A percentile compares a stretch with the other conserved stretches of the same genome.
Conservation (phyloP, 2,888 invertebrate genomes). For the Eupelmus urozonus region DNA sequence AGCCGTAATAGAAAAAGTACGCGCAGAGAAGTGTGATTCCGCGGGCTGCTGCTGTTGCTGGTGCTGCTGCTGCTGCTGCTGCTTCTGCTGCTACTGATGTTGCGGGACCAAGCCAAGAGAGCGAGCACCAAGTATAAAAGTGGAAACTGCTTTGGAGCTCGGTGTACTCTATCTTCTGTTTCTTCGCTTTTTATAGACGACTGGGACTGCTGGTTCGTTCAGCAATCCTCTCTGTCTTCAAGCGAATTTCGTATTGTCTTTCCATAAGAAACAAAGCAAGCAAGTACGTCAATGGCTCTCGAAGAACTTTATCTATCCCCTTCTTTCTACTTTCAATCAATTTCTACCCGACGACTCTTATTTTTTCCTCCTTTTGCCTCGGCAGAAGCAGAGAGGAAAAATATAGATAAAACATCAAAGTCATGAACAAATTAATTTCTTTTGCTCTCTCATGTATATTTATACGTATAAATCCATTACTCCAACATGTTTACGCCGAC, state of each 20-base stretch:
- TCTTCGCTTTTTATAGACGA: background rate
- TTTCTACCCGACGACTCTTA: too few relatives aligned
- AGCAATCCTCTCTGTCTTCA: background rate
- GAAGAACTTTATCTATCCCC: background rate
- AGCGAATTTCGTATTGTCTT: background rate
- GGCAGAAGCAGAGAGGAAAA: background rate
- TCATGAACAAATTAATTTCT: background rate
- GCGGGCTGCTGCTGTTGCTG: background rate
- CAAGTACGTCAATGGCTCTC: background rate
- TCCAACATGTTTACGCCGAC: too few relatives aligned
- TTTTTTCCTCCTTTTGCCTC: too few relatives aligned
- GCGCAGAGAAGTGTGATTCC: conserved; percentile 36
- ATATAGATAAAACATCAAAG: background rate
- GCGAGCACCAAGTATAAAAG: conserved; percentile 42
- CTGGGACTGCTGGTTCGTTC: background rate
- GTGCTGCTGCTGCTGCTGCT: background rate
- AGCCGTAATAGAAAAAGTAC: conserved; percentile 34
- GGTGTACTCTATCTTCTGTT: conserved; percentile 21
- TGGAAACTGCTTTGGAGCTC: conserved; percentile 37
- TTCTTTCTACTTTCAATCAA: background rate
- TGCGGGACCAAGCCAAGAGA: background rate
- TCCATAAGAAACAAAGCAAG: background rate
- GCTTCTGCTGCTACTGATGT: background rate
- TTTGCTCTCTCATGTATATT: too few relatives aligned
- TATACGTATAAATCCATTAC: too few relatives aligned